These are phyloP conservation scores for Rhabdomys pumilio DNA, from an alignment of 2,797 vertebrate genomes.

Conservation along the genomic window DNA sequence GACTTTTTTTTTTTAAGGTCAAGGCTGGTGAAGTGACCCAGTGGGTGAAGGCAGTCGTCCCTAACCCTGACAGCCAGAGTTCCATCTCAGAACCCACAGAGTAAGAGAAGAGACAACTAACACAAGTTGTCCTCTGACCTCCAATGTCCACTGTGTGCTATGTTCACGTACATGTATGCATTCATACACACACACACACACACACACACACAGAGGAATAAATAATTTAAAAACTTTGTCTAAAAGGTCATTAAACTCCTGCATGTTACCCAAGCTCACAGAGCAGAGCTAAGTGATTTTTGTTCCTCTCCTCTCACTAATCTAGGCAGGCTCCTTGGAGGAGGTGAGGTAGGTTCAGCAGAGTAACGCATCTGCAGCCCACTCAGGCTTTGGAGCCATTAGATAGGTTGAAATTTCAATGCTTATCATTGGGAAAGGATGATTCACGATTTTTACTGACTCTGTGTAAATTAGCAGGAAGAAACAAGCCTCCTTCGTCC, in stretches of 20 bases:
- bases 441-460: conserved; percentile 76
- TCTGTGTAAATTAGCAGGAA: conserved; percentile 80
- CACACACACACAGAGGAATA: neutral
- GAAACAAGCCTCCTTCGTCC: conserved; percentile 84
- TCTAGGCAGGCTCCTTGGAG: neutral
- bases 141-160: no score
- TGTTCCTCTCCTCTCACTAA: neutral
- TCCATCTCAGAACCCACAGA: neutral
- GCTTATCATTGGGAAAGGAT: conserved; percentile 52
- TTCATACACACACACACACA: neutral
- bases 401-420: conserved; percentile 33
- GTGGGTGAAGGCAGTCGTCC: neutral
- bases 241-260: neutral
- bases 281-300: neutral
- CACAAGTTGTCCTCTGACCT: neutral
- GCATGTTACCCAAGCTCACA: neutral
- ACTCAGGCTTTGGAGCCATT: conserved; percentile 31
- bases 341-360: neutral
- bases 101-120: neutral
- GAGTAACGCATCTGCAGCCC: conserved; percentile 17
- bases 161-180: neutral
- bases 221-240: neutral
- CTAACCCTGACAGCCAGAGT: neutral
- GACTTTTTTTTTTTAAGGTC: neutral
- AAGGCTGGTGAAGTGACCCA: neutral